Conservation (phyloP, 2,888 invertebrate genomes). For the Pteria penguin region DNA sequence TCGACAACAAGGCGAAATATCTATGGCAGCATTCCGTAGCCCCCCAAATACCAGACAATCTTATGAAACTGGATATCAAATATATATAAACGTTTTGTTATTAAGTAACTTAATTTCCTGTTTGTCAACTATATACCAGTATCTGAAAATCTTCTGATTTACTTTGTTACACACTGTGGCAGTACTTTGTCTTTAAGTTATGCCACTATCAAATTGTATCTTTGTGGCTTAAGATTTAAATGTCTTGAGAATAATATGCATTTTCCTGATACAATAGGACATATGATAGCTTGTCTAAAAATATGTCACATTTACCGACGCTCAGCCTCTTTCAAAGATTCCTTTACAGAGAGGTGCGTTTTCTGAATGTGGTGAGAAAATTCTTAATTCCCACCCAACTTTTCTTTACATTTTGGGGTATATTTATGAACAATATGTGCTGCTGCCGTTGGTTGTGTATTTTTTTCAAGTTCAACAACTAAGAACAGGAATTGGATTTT, state of each 20-base stretch:
- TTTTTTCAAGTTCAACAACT: too few species aligned
- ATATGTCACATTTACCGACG: too few species aligned
- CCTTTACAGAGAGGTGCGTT: too few species aligned
- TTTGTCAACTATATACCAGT: neutral
- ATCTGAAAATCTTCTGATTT: neutral
- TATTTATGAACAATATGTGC: too few species aligned
- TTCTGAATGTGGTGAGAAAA: too few species aligned
- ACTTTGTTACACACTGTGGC: slow-evolving; percentile 16
- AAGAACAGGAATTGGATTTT: too few species aligned
- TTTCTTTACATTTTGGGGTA: too few species aligned
- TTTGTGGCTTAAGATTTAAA: slow-evolving; percentile 18
- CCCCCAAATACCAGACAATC: neutral
- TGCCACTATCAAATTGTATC: slow-evolving; percentile 17
- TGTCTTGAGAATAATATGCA: slow-evolving; percentile 1
- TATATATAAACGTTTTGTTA: neutral
- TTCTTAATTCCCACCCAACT: too few species aligned
- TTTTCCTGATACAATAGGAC: too few species aligned
- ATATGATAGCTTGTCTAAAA: too few species aligned
- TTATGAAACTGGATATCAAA: slow-evolving; percentile 10
- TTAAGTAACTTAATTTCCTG: neutral
- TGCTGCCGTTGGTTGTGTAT: too few species aligned
- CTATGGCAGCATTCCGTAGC: neutral
- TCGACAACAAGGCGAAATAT: neutral
- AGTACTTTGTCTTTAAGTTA: neutral
- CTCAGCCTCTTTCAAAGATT: too few species aligned